phyloP scores from a whole-genome alignment of 2,797 vertebrate genomes.

The Centroberyx gerrardi region DNA sequence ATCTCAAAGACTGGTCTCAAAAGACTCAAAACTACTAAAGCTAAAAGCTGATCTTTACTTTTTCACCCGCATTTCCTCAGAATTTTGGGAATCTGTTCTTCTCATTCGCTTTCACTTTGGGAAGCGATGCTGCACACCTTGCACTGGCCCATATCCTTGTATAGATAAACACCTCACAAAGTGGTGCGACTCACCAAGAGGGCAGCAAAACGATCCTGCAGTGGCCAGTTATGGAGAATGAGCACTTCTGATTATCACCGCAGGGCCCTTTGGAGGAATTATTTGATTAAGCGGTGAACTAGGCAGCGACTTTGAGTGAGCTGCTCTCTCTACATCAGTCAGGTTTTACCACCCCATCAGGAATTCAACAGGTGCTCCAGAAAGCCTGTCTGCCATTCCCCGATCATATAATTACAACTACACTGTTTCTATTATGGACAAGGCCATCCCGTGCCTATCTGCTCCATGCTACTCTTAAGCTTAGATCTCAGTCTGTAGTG shows the following conservation, averaged over 20 bases:
- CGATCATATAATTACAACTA: slow-evolving; percentile 41
- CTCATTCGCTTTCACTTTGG: no score
- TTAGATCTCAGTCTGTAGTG: neutral
- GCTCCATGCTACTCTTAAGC: neutral
- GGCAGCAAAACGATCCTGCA: slow-evolving; percentile 21
- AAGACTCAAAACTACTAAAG: no score
- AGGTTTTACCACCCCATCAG: slow-evolving; percentile 41
- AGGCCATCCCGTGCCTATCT: neutral
- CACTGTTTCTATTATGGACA: slow-evolving; percentile 39
- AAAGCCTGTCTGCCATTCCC: slow-evolving; percentile 26
- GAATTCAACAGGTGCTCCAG: slow-evolving; percentile 49
- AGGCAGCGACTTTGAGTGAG: slow-evolving; percentile 31
- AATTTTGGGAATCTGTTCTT: no score
- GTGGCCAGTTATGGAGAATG: slow-evolving; percentile 18
- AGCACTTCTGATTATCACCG: slow-evolving; percentile 46
- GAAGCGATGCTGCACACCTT: no score
- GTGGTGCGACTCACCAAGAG: slow-evolving; percentile 5
- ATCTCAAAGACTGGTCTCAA: no score
- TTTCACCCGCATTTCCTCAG: no score
- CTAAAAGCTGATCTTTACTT: no score
- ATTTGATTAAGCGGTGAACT: slow-evolving; percentile 58
- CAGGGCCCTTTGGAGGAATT: slow-evolving; percentile 44
- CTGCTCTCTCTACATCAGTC: slow-evolving; percentile 39
- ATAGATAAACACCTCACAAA: neutral
- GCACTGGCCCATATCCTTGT: no score